Percentiles rank a stretch among this genome's conserved stretches.
These are phyloP conservation scores for Anagrus nilaparvatae DNA, from an alignment of 1,140 invertebrate genomes.

Conservation along the genomic window DNA sequence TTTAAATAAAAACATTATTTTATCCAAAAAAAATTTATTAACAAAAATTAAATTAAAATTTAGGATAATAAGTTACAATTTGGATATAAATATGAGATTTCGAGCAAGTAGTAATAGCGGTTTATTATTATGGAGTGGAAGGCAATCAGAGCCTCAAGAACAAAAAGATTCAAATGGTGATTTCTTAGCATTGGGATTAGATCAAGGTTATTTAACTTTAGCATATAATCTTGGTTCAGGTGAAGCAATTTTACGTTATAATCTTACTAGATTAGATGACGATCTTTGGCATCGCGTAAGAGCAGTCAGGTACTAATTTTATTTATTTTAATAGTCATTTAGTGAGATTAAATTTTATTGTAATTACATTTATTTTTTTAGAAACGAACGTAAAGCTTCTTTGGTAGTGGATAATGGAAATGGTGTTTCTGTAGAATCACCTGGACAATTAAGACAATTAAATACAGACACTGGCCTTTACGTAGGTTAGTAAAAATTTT, in stretches of 20 bases:
- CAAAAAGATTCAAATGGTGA: conserved; percentile 53
- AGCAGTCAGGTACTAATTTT: conserved; percentile 61
- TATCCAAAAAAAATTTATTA: too few species aligned
- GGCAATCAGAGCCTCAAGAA: conserved; percentile 46
- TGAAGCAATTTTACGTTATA: conserved; percentile 71
- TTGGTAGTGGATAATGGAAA: conserved; percentile 76
- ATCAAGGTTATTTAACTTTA: conserved; percentile 60
- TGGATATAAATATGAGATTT: conserved; percentile 74
- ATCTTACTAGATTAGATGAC: conserved; percentile 79
- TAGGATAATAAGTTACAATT: conserved; percentile 66
- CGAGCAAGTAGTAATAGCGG: conserved; percentile 57
- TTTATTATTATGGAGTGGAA: conserved; percentile 83
- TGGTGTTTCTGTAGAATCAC: conserved; percentile 64
- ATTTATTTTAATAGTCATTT: not conserved
- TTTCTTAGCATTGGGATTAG: conserved; percentile 76
- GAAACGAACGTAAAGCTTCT: conserved; percentile 75
- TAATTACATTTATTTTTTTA: conserved; percentile 34
- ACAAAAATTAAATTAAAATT: conserved; percentile 25
- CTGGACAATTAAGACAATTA: conserved; percentile 71
- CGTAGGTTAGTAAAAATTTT: conserved; percentile 55
- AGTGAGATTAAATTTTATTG: conserved; percentile 1
- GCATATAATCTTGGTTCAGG: conserved; percentile 68
- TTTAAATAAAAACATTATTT: too few species aligned
- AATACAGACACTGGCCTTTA: conserved; percentile 77
- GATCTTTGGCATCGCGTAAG: conserved; percentile 84